phyloP scores from a whole-genome alignment of 2,888 invertebrate species.

The Dryocosmus kuriphilus region DNA sequence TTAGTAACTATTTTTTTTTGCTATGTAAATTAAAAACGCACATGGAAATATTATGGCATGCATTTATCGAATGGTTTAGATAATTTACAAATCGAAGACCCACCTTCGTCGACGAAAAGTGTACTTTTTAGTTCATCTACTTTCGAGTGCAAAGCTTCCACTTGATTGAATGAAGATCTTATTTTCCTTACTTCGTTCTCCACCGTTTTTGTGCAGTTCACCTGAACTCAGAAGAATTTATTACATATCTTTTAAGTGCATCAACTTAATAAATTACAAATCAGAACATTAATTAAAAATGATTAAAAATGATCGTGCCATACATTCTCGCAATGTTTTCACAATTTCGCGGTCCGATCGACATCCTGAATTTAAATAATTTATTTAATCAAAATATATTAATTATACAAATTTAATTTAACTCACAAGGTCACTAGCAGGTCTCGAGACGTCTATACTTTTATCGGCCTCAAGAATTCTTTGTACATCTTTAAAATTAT shows the following conservation, averaged over 20 bases:
- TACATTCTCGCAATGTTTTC: too few species aligned
- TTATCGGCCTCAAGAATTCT: constrained; percentile 27
- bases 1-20: not conserved
- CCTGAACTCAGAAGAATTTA: not conserved
- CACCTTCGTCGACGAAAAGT: constrained; percentile 19
- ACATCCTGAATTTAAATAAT: too few species aligned
- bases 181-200: constrained; percentile 26
- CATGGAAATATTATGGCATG: not conserved
- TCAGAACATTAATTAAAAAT: too few species aligned
- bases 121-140: constrained; percentile 21
- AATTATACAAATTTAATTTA: not conserved
- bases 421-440: constrained; percentile 15
- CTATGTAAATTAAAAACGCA: not conserved
- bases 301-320: too few species aligned
- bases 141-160: constrained; percentile 28
- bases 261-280: not conserved
- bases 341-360: too few species aligned
- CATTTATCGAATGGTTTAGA: not conserved
- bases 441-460: constrained; percentile 8
- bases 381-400: too few species aligned
- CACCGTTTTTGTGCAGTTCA: not conserved
- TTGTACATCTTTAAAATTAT: constrained; percentile 23
- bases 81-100: not conserved
- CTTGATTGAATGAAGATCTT: constrained; percentile 31
- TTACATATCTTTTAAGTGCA: not conserved